phyloP scores from a whole-genome alignment of 2,797 vertebrate genomes.

The Chelidonichthys spinosus region DNA sequence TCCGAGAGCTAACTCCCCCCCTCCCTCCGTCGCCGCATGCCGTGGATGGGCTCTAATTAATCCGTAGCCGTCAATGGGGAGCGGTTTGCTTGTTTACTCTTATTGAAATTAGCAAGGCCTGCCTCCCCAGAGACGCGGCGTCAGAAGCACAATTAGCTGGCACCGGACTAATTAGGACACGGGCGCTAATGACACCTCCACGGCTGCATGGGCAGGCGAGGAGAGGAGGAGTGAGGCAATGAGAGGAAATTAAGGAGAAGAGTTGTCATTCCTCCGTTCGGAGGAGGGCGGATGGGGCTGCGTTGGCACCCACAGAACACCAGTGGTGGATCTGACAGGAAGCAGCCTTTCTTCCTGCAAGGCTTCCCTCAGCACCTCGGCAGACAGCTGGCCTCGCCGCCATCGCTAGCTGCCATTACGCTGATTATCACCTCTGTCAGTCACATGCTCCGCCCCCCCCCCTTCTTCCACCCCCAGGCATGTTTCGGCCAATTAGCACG shows the following conservation, averaged over 20 bases:
- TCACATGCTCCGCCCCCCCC: conserved; percentile 50
- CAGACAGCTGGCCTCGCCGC: conserved; percentile 65
- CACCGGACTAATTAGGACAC: conserved; percentile 79
- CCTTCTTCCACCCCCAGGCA: not conserved
- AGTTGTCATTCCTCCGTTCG: conserved; percentile 10
- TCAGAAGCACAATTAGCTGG: conserved; percentile 79
- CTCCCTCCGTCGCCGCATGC: conserved; percentile 43
- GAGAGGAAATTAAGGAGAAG: conserved; percentile 13
- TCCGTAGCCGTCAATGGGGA: conserved; percentile 74
- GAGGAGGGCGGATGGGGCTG: conserved; percentile 17
- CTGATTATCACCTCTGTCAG: conserved; percentile 78
- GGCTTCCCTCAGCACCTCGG: conserved; percentile 71
- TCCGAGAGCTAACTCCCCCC: conserved; percentile 50
- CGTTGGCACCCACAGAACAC: conserved; percentile 35
- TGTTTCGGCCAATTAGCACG: conserved; percentile 65
- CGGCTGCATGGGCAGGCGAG: conserved; percentile 36
- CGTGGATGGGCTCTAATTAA: conserved; percentile 80
- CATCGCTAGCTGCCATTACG: conserved; percentile 67
- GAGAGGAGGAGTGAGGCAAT: conserved; percentile 10
- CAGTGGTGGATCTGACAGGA: conserved; percentile 34
- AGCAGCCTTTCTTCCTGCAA: conserved; percentile 48
- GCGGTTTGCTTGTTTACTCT: conserved; percentile 84
- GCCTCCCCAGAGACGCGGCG: conserved; percentile 74
- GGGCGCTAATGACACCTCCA: conserved; percentile 73
- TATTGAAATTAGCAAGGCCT: conserved; percentile 84